Percentiles rank a stretch among this genome's conserved stretches.
Conservation (phyloP, 2,797 vertebrate species). For the Nothura maculosa region DNA sequence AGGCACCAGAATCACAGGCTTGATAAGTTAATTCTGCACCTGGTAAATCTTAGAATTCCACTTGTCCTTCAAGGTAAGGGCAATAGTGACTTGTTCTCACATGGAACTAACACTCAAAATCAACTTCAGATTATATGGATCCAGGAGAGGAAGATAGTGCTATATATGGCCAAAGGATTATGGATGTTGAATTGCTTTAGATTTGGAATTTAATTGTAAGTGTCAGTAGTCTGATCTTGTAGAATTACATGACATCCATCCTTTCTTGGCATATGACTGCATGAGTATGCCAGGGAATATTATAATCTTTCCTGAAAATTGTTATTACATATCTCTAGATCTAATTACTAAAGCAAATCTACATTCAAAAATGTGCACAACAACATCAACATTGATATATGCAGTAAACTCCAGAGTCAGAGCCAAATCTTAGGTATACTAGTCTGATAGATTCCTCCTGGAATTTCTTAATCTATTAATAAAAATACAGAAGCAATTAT, state of each 20-base stretch:
- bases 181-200: neutral
- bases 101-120: neutral
- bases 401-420: neutral
- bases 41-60: neutral
- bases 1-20: neutral
- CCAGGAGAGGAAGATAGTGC: neutral
- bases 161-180: neutral
- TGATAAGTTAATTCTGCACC: neutral
- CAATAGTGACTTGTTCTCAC: neutral
- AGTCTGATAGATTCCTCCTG: neutral
- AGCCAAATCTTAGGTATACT: neutral
- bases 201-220: neutral
- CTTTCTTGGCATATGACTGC: neutral
- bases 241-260: neutral
- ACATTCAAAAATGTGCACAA: neutral
- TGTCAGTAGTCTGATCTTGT: neutral
- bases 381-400: neutral
- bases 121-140: neutral
- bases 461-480: neutral
- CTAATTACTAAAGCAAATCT: neutral
- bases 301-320: neutral
- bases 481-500: conserved; percentile 14
- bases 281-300: neutral
- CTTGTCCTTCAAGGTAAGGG: neutral
- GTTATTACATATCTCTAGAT: neutral